Base-by-base conservation (phyloP, 2,113 vertebrate genomes). In the Podocnemis expansa region DNA sequence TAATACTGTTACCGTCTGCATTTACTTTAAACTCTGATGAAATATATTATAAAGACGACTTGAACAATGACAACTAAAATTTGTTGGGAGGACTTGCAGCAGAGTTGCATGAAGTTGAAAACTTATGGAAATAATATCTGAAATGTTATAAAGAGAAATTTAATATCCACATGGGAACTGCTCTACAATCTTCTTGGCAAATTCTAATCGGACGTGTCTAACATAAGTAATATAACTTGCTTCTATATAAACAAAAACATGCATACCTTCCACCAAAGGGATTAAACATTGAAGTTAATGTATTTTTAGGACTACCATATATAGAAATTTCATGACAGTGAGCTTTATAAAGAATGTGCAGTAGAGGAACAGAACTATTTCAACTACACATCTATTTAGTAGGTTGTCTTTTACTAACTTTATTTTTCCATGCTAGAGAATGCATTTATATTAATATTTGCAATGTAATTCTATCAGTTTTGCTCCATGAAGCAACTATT, bases 81-180 rank as follows among this genome's bases (percentile, higher is more conserved):
- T 97, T 94, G 88, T 90, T 91, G 82, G 78, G 63, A 87, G 78
- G 93, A 93, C 94, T 92, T 97, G 95, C 97, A 98, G 97, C 94
- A 97, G 96, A 97, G 79, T 56, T 92, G 82, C 90, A 91, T 95
- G 78, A 97, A 93, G 93, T 16, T 91, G 94, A 98, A 95, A 97
- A 96, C 95, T 97, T 97, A 97, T 93, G 97, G 97, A 97, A 98
- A 97, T 93, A 97, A 97, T 97, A 98, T 55, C 81, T 86, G 81
- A 95, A 98, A 93, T 94, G 82, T 93, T 92, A 91, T 89, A 93
- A 94, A 93, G 96, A 91, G 91, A 97, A 97, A 96, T 90, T 91
- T 88, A 90, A 82, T 90, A 89, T 93, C 85, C 96, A 93, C 93
- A 79, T 93, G 94, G 95, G 94, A 97, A 94, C 82, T 89, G 94